Percentiles rank a stretch among this genome's conserved stretches.
These are phyloP conservation scores for Meganola albula DNA, from an alignment of 2,888 invertebrate genomes.

Conservation along the genomic window DNA sequence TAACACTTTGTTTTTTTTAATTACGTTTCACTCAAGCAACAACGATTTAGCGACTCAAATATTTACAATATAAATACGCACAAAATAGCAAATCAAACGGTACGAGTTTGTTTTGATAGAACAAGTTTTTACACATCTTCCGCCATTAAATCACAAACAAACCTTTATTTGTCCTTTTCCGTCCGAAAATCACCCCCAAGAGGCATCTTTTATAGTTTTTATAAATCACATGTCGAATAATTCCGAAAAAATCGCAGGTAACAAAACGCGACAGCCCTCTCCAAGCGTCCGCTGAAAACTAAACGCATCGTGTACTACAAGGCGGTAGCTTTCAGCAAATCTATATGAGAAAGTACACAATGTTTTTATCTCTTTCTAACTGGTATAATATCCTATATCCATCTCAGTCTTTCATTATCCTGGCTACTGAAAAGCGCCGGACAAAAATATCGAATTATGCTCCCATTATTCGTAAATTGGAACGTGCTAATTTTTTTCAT, in stretches of 20 bases:
- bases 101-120: conserved; percentile 25
- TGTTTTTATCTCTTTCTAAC: conserved; percentile 38
- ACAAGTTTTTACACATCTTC: conserved; percentile 18
- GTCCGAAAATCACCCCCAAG: conserved; percentile 20
- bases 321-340: conserved; percentile 61
- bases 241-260: conserved; percentile 21
- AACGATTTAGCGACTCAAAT: conserved; percentile 15
- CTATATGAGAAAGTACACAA: conserved; percentile 67
- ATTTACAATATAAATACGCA: conserved; percentile 26
- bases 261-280: conserved; percentile 15
- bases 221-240: conserved; percentile 28
- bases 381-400: conserved; percentile 14
- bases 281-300: conserved; percentile 28
- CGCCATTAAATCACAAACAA: conserved; percentile 17
- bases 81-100: conserved; percentile 27
- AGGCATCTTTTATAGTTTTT: conserved; percentile 24
- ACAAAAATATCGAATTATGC: conserved; percentile 43
- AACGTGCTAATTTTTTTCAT: conserved; percentile 28
- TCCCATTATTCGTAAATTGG: conserved; percentile 39
- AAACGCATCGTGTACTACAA: conserved; percentile 11
- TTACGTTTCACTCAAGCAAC: conserved; percentile 17
- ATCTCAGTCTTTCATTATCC: conserved; percentile 48
- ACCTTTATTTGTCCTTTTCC: conserved; percentile 13
- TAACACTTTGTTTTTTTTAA: conserved; percentile 21
- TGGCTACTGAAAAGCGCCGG: conserved; percentile 41